Percentiles rank a stretch among this genome's conserved stretches.
Conservation (phyloP, 35 echinoderm and acorn worm genomes). For the Apostichopus japonicus region DNA sequence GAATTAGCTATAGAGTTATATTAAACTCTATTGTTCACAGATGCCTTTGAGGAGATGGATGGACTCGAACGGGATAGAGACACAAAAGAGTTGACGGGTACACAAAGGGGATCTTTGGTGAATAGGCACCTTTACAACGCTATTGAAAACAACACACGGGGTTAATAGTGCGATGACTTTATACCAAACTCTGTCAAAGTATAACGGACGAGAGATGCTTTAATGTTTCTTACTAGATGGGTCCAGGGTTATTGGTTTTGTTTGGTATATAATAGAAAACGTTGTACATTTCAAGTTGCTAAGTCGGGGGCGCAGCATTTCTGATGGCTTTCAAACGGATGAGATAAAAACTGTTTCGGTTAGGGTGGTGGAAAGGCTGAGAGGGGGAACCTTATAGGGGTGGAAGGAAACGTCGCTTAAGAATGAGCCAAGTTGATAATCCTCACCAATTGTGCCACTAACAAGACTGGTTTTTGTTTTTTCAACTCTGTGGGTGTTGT, state of each 20-base stretch:
- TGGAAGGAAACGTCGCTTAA: too few species aligned
- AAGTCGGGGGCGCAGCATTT: not conserved
- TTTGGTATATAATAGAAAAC: not conserved
- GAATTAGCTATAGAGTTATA: not conserved
- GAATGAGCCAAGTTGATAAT: too few species aligned
- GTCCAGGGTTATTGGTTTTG: not conserved
- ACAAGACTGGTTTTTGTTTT: too few species aligned
- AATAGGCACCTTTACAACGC: slow-evolving; percentile 24
- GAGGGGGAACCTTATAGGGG: too few species aligned
- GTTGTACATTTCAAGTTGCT: not conserved
- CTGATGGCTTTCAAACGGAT: too few species aligned
- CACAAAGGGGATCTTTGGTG: not conserved
- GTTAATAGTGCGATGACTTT: slow-evolving; percentile 32
- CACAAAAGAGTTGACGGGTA: not conserved
- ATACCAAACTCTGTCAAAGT: not conserved
- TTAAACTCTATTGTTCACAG: not conserved
- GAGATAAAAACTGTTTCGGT: too few species aligned
- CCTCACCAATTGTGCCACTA: too few species aligned
- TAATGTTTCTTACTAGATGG: not conserved
- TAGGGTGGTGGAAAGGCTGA: too few species aligned
- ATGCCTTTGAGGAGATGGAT: not conserved
- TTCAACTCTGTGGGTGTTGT: too few species aligned
- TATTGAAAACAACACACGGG: not conserved
- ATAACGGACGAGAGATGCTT: not conserved
- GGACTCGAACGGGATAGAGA: not conserved